Evolutionary conservation across 2,888 invertebrate species (phyloP), one percentile per base, ranked within the genome.

Genomic region (Epirrita christyi): DNA sequence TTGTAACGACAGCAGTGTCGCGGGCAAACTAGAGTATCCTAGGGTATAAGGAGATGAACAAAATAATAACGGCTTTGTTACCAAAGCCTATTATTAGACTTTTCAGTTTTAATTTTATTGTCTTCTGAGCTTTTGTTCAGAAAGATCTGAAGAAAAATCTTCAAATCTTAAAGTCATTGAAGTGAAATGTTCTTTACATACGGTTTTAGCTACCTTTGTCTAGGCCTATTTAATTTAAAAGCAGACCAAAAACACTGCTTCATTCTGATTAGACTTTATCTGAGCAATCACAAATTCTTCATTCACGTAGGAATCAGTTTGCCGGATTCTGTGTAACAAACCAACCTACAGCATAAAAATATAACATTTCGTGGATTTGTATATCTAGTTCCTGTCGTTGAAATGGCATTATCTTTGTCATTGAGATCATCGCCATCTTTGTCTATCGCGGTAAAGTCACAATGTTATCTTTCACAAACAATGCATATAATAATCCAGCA

Each of bases 231-330:
- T 10, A 6, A 14, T 40, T 42, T 29, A 11, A 45, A 45, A 45
- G 44, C 36, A 34, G 34, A 10, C 40, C 11, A 11, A 47, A 21
- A 11, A 13, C 11, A 29, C 48, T n/a, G 43, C 10, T 41, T 27
- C 36, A 28, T 13, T 55, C 14, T 48, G 43, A 21, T 38, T 44
- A 29, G 10, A 11, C 27, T 32, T 45, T 29, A 49, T 46, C n/a
- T 44, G 34, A 49, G 40, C 55, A 55, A 55, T 55, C 55, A 38
- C 29, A 43, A 43, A 32, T n/a, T 47, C 47, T 21, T 2, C 27
- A 41, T 27, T 27, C 27, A 21, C 10, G 10, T n/a, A n/a, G 41
- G 10, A 27, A 27, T 27, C 41, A 41, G 41, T n/a, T 41, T 41
- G 2, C 8, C 15, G 37, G 28, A 13, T n/a, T n/a, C 10, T 11